These are phyloP conservation scores for Archips xylosteana DNA, from an alignment of 2,888 invertebrate genomes.

Conservation along the genomic window DNA sequence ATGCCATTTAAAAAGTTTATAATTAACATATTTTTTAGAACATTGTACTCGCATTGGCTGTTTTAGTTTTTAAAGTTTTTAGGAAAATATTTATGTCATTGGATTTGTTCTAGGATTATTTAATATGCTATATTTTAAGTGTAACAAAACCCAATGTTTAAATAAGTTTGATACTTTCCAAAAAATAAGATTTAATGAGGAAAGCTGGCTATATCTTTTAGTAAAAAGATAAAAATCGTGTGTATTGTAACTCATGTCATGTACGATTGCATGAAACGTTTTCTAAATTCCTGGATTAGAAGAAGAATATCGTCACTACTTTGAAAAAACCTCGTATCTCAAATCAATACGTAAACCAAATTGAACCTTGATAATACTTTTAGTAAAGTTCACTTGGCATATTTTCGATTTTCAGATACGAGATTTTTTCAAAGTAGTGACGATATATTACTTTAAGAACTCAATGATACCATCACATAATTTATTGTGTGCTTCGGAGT, in stretches of 20 bases:
- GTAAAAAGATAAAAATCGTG: not conserved
- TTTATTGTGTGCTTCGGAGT: not conserved
- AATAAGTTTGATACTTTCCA: not conserved
- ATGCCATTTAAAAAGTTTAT: not conserved
- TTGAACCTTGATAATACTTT: too few relatives aligned
- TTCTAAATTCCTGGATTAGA: not conserved
- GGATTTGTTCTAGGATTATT: slow-evolving; percentile 2
- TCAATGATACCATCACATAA: not conserved
- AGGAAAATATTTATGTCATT: slow-evolving; percentile 14
- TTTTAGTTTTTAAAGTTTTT: slow-evolving; percentile 31
- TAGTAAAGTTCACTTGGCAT: too few relatives aligned
- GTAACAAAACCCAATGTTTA: not conserved
- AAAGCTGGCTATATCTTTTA: not conserved
- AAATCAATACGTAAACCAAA: too few relatives aligned
- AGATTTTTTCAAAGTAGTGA: too few relatives aligned
- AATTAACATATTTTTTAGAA: slow-evolving; percentile 15
- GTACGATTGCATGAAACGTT: not conserved
- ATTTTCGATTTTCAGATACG: too few relatives aligned
- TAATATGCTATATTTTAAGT: not conserved
- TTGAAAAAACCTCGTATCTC: too few relatives aligned
- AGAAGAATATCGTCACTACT: too few relatives aligned
- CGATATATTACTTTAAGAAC: not conserved
- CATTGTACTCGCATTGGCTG: slow-evolving; percentile 40
- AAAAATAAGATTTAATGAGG: not conserved
- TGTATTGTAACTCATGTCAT: not conserved